Evolutionary conservation across 2,888 invertebrate species (phyloP).

Genomic region (Coelinius sp.): DNA sequence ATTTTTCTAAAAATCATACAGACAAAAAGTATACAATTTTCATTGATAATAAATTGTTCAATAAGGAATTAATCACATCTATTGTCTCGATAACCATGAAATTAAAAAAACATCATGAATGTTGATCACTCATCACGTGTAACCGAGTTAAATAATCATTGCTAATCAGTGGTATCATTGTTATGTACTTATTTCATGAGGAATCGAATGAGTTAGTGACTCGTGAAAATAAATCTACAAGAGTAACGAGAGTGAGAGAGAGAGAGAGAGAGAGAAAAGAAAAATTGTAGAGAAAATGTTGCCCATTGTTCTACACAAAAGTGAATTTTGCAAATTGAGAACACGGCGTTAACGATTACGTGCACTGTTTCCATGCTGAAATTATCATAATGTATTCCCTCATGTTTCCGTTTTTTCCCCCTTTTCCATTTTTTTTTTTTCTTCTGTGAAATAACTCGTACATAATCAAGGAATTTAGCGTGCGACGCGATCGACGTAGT

Average conservation of each 20-base stretch:
- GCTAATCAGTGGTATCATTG: slow-evolving; percentile 13
- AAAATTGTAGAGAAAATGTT: slow-evolving; percentile 3
- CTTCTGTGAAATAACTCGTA: neutral
- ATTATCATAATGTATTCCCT: slow-evolving; percentile 41
- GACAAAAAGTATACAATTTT: neutral
- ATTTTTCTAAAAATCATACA: neutral
- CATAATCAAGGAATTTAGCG: neutral
- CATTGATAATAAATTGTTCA: slow-evolving; percentile 4
- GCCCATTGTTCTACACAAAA: slow-evolving; percentile 25
- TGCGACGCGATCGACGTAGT: slow-evolving; percentile 9
- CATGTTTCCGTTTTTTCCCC: slow-evolving; percentile 35
- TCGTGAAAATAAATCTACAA: neutral
- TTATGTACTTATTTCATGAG: neutral
- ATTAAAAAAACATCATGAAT: slow-evolving; percentile 13
- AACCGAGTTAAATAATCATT: slow-evolving; percentile 16
- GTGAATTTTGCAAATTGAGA: slow-evolving; percentile 37
- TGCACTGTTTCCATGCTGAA: slow-evolving; percentile 20
- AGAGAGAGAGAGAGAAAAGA: neutral
- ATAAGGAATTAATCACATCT: neutral
- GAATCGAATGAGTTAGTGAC: neutral
- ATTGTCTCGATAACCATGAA: neutral
- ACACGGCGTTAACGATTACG: slow-evolving; percentile 34
- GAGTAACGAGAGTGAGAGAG: neutral
- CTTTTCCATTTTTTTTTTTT: slow-evolving; percentile 11
- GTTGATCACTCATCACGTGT: slow-evolving; percentile 1